phyloP scores from a whole-genome alignment of 2,113 vertebrate genomes.

The Spea multiplicata region DNA sequence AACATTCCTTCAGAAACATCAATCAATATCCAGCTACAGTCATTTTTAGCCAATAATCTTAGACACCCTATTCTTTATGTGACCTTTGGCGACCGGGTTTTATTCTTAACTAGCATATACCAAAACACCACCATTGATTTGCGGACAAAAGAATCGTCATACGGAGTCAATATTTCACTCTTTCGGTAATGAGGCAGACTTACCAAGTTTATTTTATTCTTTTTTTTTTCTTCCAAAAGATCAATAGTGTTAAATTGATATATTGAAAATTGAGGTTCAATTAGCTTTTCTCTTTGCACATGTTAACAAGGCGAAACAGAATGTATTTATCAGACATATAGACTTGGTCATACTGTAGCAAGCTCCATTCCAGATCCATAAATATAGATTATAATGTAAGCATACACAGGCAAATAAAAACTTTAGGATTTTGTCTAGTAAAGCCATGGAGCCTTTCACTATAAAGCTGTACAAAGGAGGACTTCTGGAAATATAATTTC shows the following conservation, averaged over 20 bases:
- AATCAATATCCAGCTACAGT: conserved; percentile 69
- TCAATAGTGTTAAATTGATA: conserved; percentile 77
- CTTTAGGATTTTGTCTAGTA: too few relatives aligned
- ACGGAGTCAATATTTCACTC: conserved; percentile 91
- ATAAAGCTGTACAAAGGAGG: too few relatives aligned
- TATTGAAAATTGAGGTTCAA: conserved; percentile 81
- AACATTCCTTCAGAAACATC: conserved; percentile 58
- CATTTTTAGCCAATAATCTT: conserved; percentile 66
- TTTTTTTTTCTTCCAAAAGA: conserved; percentile 73
- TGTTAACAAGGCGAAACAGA: conserved; percentile 62
- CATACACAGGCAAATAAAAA: too few relatives aligned
- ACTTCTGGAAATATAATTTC: too few relatives aligned
- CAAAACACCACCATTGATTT: conserved; percentile 75
- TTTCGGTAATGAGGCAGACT: conserved; percentile 78
- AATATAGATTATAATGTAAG: too few relatives aligned
- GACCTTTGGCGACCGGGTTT: conserved; percentile 71
- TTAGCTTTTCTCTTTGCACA: conserved; percentile 71
- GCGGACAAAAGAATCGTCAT: conserved; percentile 81
- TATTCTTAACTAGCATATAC: conserved; percentile 75
- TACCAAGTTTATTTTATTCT: conserved; percentile 75
- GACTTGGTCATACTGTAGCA: background rate
- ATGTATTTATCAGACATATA: background rate
- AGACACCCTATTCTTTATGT: conserved; percentile 64
- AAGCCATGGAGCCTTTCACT: too few relatives aligned
- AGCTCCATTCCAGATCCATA: background rate